phyloP scores from a whole-genome alignment of 1,140 invertebrate genomes.

The Temnothorax curvispinosus region DNA sequence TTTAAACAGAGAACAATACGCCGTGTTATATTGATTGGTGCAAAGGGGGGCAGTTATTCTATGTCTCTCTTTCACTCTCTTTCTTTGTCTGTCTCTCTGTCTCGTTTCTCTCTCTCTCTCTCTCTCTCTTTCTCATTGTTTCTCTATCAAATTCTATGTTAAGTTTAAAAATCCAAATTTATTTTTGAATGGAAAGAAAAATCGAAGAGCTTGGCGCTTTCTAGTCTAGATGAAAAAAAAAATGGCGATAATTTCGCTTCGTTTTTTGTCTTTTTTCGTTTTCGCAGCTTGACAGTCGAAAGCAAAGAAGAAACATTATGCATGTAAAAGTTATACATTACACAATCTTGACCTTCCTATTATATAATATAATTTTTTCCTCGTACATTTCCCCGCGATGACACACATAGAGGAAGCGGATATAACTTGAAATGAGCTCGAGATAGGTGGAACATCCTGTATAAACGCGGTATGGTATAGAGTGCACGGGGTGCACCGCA shows the following conservation, averaged over 20 bases:
- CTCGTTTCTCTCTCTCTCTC: background rate
- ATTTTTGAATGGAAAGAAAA: background rate
- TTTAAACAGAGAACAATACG: background rate
- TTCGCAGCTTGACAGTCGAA: background rate
- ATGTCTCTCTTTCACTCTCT: background rate
- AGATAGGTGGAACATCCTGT: constrained; percentile 3
- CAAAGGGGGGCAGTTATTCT: background rate
- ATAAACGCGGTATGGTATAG: background rate
- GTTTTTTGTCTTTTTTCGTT: no score
- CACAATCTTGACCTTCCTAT: background rate
- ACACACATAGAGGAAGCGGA: background rate
- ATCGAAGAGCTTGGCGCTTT: background rate
- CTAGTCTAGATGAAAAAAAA: background rate
- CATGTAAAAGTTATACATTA: background rate
- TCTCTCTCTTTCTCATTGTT: background rate
- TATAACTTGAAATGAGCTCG: background rate
- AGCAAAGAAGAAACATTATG: background rate
- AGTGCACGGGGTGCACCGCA: background rate
- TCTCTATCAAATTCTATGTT: background rate
- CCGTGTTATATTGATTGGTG: background rate
- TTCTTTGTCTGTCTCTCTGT: no score
- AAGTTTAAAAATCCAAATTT: background rate
- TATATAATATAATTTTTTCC: background rate
- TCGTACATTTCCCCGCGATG: background rate
- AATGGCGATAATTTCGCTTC: background rate